Evolutionary conservation across 2,113 vertebrate species (phyloP).

Genomic region (Pedionomus torquatus): DNA sequence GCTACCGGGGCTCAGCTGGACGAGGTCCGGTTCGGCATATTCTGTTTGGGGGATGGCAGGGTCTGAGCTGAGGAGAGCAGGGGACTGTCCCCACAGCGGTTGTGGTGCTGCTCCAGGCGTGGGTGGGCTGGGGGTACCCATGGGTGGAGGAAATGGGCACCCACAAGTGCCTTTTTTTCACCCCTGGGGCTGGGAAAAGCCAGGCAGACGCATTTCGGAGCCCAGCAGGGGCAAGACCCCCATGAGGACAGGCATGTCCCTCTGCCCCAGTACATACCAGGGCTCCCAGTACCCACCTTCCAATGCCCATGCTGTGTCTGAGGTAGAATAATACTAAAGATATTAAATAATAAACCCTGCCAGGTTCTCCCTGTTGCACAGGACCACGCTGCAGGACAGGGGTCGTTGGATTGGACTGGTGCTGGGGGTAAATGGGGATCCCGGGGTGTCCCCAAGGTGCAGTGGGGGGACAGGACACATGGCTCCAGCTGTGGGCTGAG

Average conservation of each 20-base stretch:
- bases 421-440: not conserved
- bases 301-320: fast-evolving
- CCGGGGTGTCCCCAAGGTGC: not conserved
- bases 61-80: not conserved
- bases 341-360: not conserved
- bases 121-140: not conserved
- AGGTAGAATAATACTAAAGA: not conserved
- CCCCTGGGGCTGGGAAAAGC: too few relatives aligned
- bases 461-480: fast-evolving
- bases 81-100: fast-evolving
- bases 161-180: too few relatives aligned
- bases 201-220: fast-evolving
- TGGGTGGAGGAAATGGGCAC: fast-evolving
- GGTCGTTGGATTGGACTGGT: fast-evolving
- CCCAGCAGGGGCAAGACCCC: not conserved
- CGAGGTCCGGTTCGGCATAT: constrained; percentile 80
- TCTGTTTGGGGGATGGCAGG: constrained; percentile 40
- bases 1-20: constrained; percentile 37
- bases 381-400: not conserved
- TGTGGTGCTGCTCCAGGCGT: fast-evolving
- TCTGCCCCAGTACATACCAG: not conserved
- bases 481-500: not conserved
- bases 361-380: not conserved
- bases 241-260: fast-evolving
- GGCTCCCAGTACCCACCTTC: not conserved